Percentiles rank a stretch among this genome's conserved stretches.
Conservation (phyloP, 2,888 invertebrate genomes). For the Volucella bombylans region DNA sequence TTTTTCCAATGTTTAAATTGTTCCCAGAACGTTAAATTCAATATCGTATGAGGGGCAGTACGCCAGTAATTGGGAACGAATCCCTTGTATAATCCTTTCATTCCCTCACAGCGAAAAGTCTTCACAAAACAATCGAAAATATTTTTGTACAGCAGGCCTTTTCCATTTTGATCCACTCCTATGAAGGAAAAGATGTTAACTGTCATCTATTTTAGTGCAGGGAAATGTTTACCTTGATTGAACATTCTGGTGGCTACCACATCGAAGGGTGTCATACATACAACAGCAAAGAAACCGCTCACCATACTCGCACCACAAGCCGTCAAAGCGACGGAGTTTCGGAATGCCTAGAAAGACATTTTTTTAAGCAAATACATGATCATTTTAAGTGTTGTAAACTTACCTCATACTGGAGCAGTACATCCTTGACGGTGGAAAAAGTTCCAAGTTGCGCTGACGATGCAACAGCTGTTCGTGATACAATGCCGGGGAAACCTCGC, state of each 20-base stretch:
- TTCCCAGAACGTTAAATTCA: slow-evolving; percentile 91
- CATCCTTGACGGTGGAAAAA: slow-evolving; percentile 87
- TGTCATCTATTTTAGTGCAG: not conserved
- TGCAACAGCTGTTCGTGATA: slow-evolving; percentile 90
- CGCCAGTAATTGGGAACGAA: slow-evolving; percentile 89
- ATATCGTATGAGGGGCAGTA: slow-evolving; percentile 90
- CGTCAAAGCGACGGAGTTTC: slow-evolving; percentile 84
- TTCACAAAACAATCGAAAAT: slow-evolving; percentile 90
- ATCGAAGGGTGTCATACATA: slow-evolving; percentile 93
- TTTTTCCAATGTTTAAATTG: slow-evolving; percentile 78
- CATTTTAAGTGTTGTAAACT: not conserved
- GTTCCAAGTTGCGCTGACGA: slow-evolving; percentile 92
- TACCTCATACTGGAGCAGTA: slow-evolving; percentile 79
- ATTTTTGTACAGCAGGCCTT: slow-evolving; percentile 87
- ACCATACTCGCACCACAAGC: slow-evolving; percentile 88
- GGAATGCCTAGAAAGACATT: slow-evolving; percentile 76
- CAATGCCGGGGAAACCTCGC: slow-evolving; percentile 89
- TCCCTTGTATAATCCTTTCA: slow-evolving; percentile 91
- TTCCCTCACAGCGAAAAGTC: slow-evolving; percentile 89
- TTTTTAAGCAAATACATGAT: slow-evolving; percentile 32
- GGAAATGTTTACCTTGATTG: slow-evolving; percentile 88
- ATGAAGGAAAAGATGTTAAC: slow-evolving; percentile 46
- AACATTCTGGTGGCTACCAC: slow-evolving; percentile 93
- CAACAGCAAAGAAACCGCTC: slow-evolving; percentile 89
- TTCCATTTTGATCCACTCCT: slow-evolving; percentile 85